phyloP scores from a whole-genome alignment of 2,113 vertebrate genomes.

The Tichodroma muraria region DNA sequence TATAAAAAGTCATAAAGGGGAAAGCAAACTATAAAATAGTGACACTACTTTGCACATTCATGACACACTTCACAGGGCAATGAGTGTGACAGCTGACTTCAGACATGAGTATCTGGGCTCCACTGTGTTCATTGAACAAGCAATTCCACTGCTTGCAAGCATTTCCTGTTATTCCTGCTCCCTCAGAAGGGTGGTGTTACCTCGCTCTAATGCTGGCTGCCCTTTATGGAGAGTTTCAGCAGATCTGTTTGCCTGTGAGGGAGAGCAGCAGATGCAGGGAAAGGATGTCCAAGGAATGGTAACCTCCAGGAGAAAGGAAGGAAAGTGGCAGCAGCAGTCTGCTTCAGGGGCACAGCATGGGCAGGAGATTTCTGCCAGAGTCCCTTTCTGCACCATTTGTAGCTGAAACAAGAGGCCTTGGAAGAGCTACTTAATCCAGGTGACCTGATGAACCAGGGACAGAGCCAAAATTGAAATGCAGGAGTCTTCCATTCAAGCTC shows the following conservation, averaged over 20 bases:
- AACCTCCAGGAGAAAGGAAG: background rate
- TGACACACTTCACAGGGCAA: background rate
- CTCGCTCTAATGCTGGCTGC: background rate
- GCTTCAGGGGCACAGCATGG: background rate
- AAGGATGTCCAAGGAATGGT: background rate
- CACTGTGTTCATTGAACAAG: background rate
- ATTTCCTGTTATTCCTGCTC: background rate
- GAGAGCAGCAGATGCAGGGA: background rate
- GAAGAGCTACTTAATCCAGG: background rate
- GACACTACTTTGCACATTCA: background rate
- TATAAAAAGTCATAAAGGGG: background rate
- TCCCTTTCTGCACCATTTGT: background rate
- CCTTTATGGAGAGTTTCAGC: background rate
- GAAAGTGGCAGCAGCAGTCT: background rate
- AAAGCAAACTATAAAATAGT: background rate
- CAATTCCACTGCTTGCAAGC: background rate
- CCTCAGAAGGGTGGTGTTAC: background rate
- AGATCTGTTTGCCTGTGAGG: background rate
- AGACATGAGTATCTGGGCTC: background rate
- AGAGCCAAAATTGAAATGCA: background rate
- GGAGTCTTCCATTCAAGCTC: background rate
- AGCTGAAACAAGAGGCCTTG: background rate
- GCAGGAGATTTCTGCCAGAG: background rate
- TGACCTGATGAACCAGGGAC: background rate
- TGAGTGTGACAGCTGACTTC: background rate